A percentile compares a stretch with the other conserved stretches of the same genome.
These are phyloP conservation scores for Babylonia areolata DNA, from an alignment of 1,140 invertebrate species.

Conservation along the genomic window DNA sequence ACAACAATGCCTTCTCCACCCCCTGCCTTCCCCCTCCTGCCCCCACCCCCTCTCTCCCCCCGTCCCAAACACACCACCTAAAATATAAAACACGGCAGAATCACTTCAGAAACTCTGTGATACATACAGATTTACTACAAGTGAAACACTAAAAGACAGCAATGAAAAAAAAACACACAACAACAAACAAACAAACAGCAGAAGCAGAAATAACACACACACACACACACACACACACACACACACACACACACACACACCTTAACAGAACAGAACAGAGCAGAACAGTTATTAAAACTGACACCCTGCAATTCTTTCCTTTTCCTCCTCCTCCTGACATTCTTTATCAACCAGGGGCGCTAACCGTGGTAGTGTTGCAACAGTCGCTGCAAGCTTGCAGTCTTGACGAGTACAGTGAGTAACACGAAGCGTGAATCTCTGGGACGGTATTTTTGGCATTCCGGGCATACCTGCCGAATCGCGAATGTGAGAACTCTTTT, in stretches of 20 bases:
- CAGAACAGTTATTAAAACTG: background rate
- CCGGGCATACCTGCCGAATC: conserved; percentile 41
- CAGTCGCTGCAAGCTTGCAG: background rate
- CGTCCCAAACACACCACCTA: no score
- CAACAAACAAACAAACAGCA: background rate
- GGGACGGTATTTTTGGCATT: conserved; percentile 17
- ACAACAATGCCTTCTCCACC: no score
- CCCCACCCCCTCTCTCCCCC: no score
- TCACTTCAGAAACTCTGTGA: no score
- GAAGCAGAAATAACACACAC: background rate
- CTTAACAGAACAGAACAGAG: background rate
- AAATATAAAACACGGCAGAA: no score
- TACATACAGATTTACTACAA: no score
- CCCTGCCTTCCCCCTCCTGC: no score
- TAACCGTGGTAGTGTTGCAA: background rate
- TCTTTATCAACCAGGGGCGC: background rate
- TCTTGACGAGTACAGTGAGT: conserved; percentile 7
- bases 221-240: conserved; percentile 18
- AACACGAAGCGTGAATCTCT: conserved; percentile 7
- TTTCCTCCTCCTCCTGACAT: no score
- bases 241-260: conserved; percentile 11
- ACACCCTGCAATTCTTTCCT: background rate
- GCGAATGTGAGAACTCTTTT: conserved; percentile 46
- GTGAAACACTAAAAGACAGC: no score
- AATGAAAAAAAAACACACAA: no score